These are phyloP conservation scores for Orchestes rusci DNA, from an alignment of 2,888 invertebrate species.

Conservation along the genomic window DNA sequence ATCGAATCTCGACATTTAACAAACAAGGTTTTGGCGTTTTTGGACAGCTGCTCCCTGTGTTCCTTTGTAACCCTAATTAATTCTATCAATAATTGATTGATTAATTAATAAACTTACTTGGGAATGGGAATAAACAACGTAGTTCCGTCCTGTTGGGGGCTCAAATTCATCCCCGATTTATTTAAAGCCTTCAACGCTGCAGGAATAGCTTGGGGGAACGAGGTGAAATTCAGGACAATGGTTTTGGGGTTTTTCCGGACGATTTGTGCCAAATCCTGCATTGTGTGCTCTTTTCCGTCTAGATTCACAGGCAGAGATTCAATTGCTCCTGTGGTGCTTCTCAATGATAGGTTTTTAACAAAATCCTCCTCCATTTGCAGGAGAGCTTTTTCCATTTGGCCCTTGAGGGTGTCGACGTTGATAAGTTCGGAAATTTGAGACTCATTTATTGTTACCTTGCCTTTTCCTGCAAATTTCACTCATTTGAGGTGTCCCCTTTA, in stretches of 20 bases:
- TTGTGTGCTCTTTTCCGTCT: constrained; percentile 71
- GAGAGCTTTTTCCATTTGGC: constrained; percentile 59
- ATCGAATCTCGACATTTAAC: constrained; percentile 71
- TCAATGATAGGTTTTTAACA: constrained; percentile 68
- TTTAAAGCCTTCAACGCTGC: constrained; percentile 67
- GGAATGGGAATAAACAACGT: constrained; percentile 83
- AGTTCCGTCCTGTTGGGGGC: constrained; percentile 92
- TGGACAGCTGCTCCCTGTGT: constrained; percentile 79
- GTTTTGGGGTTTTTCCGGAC: constrained; percentile 81
- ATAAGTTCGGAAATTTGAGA: constrained; percentile 64
- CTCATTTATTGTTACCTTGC: constrained; percentile 61
- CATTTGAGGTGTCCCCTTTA: constrained; percentile 1
- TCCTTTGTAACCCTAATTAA: constrained; percentile 86
- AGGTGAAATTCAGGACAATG: constrained; percentile 73
- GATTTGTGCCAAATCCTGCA: constrained; percentile 86
- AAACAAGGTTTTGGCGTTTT: constrained; percentile 77
- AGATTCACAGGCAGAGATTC: constrained; percentile 68
- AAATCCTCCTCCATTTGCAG: constrained; percentile 73
- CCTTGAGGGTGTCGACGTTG: constrained; percentile 59
- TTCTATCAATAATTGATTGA: constrained; percentile 13
- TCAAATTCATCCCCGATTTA: constrained; percentile 82
- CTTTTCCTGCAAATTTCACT: constrained; percentile 33
- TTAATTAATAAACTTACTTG: constrained; percentile 62
- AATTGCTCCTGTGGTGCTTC: constrained; percentile 72
- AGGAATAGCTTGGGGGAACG: constrained; percentile 81